Base-by-base conservation (phyloP, 2,113 vertebrate species). In the Chamaea fasciata region DNA sequence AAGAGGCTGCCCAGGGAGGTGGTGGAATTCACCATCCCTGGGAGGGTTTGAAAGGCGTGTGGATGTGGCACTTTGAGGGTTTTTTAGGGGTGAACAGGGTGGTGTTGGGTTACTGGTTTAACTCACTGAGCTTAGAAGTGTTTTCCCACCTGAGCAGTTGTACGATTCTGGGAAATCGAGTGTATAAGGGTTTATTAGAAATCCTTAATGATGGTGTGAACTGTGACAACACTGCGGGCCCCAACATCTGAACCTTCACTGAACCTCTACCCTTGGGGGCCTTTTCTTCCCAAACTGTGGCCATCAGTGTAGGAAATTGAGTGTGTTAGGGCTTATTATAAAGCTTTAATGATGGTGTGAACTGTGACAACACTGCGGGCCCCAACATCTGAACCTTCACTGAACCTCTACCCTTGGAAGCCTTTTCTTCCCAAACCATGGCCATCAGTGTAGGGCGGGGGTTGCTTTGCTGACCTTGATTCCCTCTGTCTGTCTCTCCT, bases 11-110 rank as follows among this genome's bases (percentile, higher is more conserved):
- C 27, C 3, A 33, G 41, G 26, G n/a, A 8, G 7, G 9, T 14
- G 68, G 17, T 31, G 41, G 10, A n/a, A 23, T 12, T 39, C 53
- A 12, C 15, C 39, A n/a, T 9, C 31, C 20, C 30, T 23, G 13
- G 20, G 7, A 42, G 14, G 7, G 41, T 26, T 75, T 1, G 2
- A 17, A n/a, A 41, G 5, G 5, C 0, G 0, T 2, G 24, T 69
- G 63, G 55, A 16, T 49, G 26, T 56, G 63, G 41, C 26, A 16
- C 7, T 7, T 35, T 21, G 21, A 7, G 41, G 1, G 1, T 12
- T 33, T 56, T 37, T 63, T 4, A 16, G 5, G 7, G 49, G 4
- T 42, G 55, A 35, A 10, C 0, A 0, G 33, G 26, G 5, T 31
- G 15, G 12, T 13, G 15, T 26, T 42, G 71, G 17, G 6, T 27